phyloP scores from a whole-genome alignment of 2,888 invertebrate genomes.

The Polydesmus complanatus region DNA sequence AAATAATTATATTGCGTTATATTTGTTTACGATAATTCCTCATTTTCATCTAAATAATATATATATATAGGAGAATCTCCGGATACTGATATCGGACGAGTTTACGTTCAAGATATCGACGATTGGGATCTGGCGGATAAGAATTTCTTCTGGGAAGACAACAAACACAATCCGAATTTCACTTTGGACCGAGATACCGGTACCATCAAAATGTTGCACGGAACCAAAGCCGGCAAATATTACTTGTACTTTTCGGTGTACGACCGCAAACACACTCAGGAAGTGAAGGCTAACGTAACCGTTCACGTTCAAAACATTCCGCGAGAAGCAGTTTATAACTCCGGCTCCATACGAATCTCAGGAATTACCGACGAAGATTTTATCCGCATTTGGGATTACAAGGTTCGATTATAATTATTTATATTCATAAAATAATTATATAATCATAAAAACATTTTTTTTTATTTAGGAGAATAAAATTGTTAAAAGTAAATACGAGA shows the following conservation, averaged over 20 bases:
- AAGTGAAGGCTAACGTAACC: constrained; percentile 91
- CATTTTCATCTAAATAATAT: neutral
- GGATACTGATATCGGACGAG: constrained; percentile 81
- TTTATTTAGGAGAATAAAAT: constrained; percentile 53
- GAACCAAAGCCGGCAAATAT: constrained; percentile 65
- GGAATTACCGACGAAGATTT: constrained; percentile 95
- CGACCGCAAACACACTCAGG: constrained; percentile 87
- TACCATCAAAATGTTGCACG: constrained; percentile 88
- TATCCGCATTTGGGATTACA: constrained; percentile 85
- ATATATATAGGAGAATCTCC: constrained; percentile 61
- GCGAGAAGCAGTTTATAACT: constrained; percentile 87
- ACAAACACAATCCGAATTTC: constrained; percentile 65
- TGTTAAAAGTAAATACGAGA: constrained; percentile 73
- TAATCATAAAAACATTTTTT: neutral
- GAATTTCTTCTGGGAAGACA: constrained; percentile 85
- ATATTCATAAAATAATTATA: neutral
- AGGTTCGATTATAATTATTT: constrained; percentile 30
- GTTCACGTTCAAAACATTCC: constrained; percentile 88
- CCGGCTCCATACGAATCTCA: constrained; percentile 81
- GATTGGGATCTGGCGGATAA: constrained; percentile 99
- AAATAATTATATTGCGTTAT: neutral
- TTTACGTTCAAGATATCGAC: constrained; percentile 92
- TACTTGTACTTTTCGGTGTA: constrained; percentile 54
- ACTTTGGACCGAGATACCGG: constrained; percentile 81
- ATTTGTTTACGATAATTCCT: neutral